A percentile compares a stretch with the other conserved stretches of the same genome.
Evolutionary conservation across 2,888 invertebrate species (phyloP).

Genomic region (Eupithecia dodoneata): DNA sequence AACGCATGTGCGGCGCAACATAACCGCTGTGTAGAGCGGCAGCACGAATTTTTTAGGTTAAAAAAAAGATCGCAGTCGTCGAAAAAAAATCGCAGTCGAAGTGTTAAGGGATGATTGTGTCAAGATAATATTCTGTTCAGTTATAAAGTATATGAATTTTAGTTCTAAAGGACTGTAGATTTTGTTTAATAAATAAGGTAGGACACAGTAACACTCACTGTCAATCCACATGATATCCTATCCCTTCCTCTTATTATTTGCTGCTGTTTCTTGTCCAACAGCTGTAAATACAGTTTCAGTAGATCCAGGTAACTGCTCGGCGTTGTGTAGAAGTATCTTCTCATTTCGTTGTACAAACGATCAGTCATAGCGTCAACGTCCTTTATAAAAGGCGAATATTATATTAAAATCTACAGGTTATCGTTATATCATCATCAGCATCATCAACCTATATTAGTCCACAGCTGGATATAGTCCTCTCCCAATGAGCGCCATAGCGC

Average conservation of each 20-base stretch:
- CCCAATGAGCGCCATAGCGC: too few species aligned
- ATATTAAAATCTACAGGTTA: neutral
- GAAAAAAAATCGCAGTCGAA: too few species aligned
- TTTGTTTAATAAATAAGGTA: neutral
- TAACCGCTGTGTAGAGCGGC: too few species aligned
- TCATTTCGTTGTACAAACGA: slow-evolving; percentile 91
- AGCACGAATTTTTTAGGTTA: too few species aligned
- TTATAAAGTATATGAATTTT: too few species aligned
- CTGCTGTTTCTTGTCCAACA: slow-evolving; percentile 88
- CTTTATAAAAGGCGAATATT: slow-evolving; percentile 62
- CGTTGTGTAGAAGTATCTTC: slow-evolving; percentile 94
- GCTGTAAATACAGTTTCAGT: slow-evolving; percentile 89
- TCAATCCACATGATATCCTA: slow-evolving; percentile 90
- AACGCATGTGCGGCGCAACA: too few species aligned
- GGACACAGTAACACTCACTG: slow-evolving; percentile 61
- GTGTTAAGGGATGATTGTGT: too few species aligned
- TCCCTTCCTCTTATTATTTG: slow-evolving; percentile 87
- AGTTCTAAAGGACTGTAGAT: too few species aligned
- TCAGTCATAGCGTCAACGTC: slow-evolving; percentile 92
- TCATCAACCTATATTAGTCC: too few species aligned
- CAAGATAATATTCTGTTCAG: too few species aligned
- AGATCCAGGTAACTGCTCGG: slow-evolving; percentile 96
- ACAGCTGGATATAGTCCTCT: too few species aligned
- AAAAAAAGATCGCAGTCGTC: too few species aligned
- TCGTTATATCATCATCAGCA: neutral